phyloP scores from a whole-genome alignment of 2,113 vertebrate species.

The Thamnaconus septentrionalis region DNA sequence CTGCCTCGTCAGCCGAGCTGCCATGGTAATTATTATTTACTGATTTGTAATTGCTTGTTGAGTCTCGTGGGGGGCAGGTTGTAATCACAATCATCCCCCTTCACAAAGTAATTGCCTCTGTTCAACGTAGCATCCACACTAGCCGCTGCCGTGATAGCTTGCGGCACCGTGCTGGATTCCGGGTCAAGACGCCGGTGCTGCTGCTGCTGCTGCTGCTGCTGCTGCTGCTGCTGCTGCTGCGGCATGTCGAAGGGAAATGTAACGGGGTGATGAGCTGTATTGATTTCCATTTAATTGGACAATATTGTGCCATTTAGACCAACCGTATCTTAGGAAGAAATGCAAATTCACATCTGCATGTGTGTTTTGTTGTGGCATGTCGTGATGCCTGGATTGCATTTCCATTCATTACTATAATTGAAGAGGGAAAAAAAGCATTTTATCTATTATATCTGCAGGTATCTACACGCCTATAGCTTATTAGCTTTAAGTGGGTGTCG shows the following conservation, averaged over 20 bases:
- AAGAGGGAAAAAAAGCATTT: too few relatives aligned
- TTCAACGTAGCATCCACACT: constrained; percentile 16
- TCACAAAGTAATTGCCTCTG: constrained; percentile 50
- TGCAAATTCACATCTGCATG: too few relatives aligned
- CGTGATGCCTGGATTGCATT: too few relatives aligned
- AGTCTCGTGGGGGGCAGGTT: constrained; percentile 50
- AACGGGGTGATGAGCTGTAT: background rate
- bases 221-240: too few relatives aligned
- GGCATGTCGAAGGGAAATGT: background rate
- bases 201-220: too few relatives aligned
- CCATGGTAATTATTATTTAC: constrained; percentile 60
- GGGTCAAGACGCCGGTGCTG: too few relatives aligned
- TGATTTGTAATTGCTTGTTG: constrained; percentile 62
- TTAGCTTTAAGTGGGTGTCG: too few relatives aligned
- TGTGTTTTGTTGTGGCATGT: too few relatives aligned
- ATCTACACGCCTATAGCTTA: too few relatives aligned
- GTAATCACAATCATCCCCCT: constrained; percentile 50
- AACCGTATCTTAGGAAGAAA: too few relatives aligned
- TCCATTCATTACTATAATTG: too few relatives aligned
- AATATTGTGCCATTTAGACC: background rate
- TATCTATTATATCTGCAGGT: too few relatives aligned
- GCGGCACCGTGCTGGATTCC: background rate
- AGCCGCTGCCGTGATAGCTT: constrained; percentile 6
- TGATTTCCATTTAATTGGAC: constrained; percentile 4
- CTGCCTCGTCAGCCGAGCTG: constrained; percentile 13